Base-by-base conservation (phyloP, 2,113 vertebrate genomes). In the Lepidothrix coronata region DNA sequence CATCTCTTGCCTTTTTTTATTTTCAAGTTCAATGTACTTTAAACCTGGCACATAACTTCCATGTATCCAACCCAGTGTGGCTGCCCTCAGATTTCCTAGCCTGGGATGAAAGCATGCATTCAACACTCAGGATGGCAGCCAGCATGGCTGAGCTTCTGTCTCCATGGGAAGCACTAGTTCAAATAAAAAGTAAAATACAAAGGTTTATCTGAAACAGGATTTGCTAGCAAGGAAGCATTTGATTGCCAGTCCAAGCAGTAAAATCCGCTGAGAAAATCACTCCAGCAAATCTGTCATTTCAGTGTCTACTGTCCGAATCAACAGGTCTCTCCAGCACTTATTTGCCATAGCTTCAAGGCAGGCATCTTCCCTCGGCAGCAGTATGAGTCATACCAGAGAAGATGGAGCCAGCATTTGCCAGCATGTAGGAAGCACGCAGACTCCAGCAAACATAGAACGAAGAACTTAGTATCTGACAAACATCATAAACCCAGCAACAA, bases 1-100 rank as follows among this genome's bases (percentile, higher is more conserved):
- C 27, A 63, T 9, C 18, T 61, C 14, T n/a, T 14, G 17, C 25
- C 1, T 28, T 17, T 68, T 37, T 8, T 6, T 4, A 35, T 21
- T 70, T 84, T 59, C 25, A 48, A 41, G 12, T 37, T 66, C 16
- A 28, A 18, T 4, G 9, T 24, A 41, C 44, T 21, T 62, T 49
- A 78, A 52, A 62, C 25, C n/a, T 4, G 2, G 28, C n/a, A 58
- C 4, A 6, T 9, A 49, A 87, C 27, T 41, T 49, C 8, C 24
- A 20, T 0, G 2, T 33, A 41, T 5, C 46, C 81, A 37, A 19
- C 6, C 20, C 24, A 30, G 19, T 0, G 44, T 2, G 4, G 41
- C 49, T 62, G 30, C 74, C 52, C 76, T 46, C 9, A 39, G 35
- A 46, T 58, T 55, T 81, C 21, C 91, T 12, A 28, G 73, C 35